Evolutionary conservation across 2,797 vertebrate genomes (phyloP).

Genomic region (Prunella strophiata): DNA sequence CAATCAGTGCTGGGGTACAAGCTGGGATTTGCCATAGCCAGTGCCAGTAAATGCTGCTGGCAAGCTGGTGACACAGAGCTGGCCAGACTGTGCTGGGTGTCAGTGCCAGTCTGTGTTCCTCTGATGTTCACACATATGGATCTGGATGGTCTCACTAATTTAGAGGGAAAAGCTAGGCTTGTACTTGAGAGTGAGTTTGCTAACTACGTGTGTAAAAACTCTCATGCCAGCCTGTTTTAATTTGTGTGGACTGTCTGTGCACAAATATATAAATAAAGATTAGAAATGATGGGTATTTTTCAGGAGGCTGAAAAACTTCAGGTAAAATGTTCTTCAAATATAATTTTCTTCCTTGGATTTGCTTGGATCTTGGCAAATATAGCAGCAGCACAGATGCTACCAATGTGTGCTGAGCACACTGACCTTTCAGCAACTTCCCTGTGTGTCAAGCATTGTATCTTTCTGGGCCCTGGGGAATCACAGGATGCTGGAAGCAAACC

Average conservation of each 20-base stretch:
- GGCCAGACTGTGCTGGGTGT: background rate
- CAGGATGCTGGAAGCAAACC: conserved; percentile 74
- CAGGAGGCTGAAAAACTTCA: background rate
- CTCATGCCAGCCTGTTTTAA: background rate
- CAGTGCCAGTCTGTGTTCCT: background rate
- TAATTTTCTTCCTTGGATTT: background rate
- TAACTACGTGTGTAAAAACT: background rate
- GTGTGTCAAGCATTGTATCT: conserved; percentile 79
- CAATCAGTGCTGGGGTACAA: background rate
- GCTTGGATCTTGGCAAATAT: background rate
- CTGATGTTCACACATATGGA: rapidly evolving
- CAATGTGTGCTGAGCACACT: background rate
- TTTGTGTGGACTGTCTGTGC: background rate
- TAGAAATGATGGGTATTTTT: background rate
- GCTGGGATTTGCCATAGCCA: background rate
- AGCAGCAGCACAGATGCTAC: background rate
- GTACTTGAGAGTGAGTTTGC: background rate
- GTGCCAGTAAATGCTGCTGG: background rate
- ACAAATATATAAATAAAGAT: background rate
- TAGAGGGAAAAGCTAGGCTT: background rate
- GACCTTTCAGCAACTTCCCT: conserved; percentile 86
- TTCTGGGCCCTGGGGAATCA: conserved; percentile 83
- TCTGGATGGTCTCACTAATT: background rate
- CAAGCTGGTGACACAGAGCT: background rate
- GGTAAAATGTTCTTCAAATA: background rate